Conservation (phyloP, 2,888 invertebrate genomes). For the Zygaena filipendulae region DNA sequence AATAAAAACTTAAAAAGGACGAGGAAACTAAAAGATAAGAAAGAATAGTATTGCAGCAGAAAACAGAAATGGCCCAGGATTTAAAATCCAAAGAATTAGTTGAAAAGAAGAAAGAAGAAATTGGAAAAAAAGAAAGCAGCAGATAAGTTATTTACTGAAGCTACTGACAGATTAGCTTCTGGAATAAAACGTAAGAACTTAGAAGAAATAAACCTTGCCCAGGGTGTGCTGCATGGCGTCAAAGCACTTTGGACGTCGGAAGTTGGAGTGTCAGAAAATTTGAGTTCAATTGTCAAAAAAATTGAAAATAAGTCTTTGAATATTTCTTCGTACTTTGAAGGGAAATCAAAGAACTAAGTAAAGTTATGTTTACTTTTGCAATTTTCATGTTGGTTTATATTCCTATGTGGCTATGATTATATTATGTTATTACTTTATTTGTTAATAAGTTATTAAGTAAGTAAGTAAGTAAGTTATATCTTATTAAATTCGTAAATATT, state of each 20-base stretch:
- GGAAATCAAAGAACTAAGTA: too few relatives aligned
- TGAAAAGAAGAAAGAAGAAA: neutral
- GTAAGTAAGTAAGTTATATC: too few relatives aligned
- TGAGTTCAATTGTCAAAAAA: neutral
- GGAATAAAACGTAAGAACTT: neutral
- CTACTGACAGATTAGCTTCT: neutral
- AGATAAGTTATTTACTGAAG: neutral
- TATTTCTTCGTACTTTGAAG: too few relatives aligned
- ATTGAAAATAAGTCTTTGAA: neutral
- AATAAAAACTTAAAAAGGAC: neutral
- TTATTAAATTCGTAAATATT: too few relatives aligned
- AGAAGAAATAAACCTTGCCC: neutral
- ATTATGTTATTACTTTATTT: too few relatives aligned
- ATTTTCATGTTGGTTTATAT: too few relatives aligned
- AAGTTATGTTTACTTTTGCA: too few relatives aligned
- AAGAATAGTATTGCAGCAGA: neutral
- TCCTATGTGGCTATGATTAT: too few relatives aligned
- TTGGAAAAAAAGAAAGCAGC: too few relatives aligned
- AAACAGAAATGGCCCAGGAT: neutral
- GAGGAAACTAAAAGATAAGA: neutral
- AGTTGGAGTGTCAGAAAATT: neutral
- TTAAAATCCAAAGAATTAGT: neutral
- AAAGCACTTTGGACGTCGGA: neutral
- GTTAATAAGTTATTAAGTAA: too few relatives aligned
- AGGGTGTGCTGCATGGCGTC: neutral